phyloP scores from a whole-genome alignment of 2,113 vertebrate species.

The Thermophis baileyi region DNA sequence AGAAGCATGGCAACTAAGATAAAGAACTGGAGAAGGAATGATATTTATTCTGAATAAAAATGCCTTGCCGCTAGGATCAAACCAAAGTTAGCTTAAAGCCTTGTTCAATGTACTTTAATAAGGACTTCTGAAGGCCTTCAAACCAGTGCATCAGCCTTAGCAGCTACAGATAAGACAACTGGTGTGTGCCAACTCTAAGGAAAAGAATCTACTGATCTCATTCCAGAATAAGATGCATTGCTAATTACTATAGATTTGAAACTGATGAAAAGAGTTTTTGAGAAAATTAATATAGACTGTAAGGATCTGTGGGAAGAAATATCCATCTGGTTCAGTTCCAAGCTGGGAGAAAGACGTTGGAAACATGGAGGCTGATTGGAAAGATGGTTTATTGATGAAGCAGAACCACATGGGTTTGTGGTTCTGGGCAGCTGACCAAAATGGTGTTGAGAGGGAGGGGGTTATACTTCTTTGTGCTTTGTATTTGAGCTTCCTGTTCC shows the following conservation, averaged over 20 bases:
- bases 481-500: too few relatives aligned
- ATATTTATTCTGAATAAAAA: not conserved
- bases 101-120: slow-evolving; percentile 31
- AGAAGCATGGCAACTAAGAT: not conserved
- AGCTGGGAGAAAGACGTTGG: too few relatives aligned
- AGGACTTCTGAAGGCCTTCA: slow-evolving; percentile 29
- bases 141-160: slow-evolving; percentile 7
- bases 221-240: slow-evolving; percentile 34
- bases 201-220: slow-evolving; percentile 5
- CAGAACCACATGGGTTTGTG: too few relatives aligned
- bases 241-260: slow-evolving; percentile 16
- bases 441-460: too few relatives aligned
- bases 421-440: too few relatives aligned
- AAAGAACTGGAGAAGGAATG: not conserved
- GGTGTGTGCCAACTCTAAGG: not conserved
- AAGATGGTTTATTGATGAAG: too few relatives aligned
- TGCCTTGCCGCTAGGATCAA: not conserved
- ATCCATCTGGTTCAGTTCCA: too few relatives aligned
- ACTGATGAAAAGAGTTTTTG: not conserved
- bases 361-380: too few relatives aligned
- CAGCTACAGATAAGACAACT: slow-evolving; percentile 31
- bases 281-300: not conserved
- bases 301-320: not conserved
- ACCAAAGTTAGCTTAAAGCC: slow-evolving; percentile 6
- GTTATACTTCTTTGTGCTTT: too few relatives aligned